Evolutionary conservation across 2,888 invertebrate species (phyloP).

Genomic region (Catonia carolina): DNA sequence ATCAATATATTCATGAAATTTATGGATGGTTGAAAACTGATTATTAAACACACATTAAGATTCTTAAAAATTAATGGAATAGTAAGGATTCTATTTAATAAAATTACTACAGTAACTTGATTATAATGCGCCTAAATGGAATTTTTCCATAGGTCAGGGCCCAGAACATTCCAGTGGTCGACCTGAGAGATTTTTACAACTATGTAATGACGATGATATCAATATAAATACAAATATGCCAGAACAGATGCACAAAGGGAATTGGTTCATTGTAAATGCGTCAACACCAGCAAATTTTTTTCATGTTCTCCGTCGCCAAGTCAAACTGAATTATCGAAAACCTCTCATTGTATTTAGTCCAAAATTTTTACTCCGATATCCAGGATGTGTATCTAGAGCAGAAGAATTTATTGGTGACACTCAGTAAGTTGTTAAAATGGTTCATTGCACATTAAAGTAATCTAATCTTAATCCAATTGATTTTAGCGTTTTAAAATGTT

Average conservation of each 20-base stretch:
- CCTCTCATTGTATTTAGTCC: constrained; percentile 72
- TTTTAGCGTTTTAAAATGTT: neutral
- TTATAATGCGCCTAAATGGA: no score
- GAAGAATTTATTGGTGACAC: constrained; percentile 57
- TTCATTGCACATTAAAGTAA: neutral
- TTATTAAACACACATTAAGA: no score
- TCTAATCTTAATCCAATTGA: neutral
- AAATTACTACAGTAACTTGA: no score
- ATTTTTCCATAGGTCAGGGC: constrained; percentile 58
- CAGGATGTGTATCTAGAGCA: constrained; percentile 63
- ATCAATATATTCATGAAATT: no score
- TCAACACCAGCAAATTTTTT: constrained; percentile 72
- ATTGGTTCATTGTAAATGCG: constrained; percentile 50
- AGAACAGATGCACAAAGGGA: constrained; percentile 48
- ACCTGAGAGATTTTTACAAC: constrained; percentile 61
- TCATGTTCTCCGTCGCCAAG: constrained; percentile 68
- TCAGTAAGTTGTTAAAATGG: constrained; percentile 40
- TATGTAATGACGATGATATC: constrained; percentile 60
- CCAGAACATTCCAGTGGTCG: constrained; percentile 62
- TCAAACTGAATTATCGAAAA: constrained; percentile 70
- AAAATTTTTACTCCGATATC: constrained; percentile 68
- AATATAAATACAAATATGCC: constrained; percentile 45
- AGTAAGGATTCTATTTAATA: no score
- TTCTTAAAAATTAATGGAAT: no score
- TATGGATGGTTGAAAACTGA: no score